Conservation (phyloP, 1,140 invertebrate genomes). For the Monomorium pharaonis region DNA sequence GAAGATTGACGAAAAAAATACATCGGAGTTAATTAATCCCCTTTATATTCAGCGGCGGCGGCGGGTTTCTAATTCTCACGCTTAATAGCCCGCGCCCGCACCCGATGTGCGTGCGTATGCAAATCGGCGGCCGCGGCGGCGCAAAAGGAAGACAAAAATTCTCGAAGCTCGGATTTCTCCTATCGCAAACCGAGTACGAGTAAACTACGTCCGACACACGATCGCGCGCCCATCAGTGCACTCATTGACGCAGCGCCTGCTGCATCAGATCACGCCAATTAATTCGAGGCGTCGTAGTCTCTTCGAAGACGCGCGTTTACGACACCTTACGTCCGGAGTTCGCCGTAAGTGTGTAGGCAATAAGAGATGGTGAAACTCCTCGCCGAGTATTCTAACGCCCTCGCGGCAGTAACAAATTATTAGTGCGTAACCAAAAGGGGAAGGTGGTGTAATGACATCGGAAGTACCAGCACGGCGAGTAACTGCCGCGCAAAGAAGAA, state of each 20-base stretch:
- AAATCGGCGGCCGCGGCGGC: constrained; percentile 51
- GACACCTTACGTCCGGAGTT: neutral
- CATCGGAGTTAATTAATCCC: constrained; percentile 71
- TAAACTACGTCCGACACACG: constrained; percentile 45
- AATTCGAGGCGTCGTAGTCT: constrained; percentile 29
- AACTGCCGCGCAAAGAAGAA: neutral
- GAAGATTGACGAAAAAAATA: constrained; percentile 56
- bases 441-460: neutral
- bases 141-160: constrained; percentile 59
- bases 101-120: constrained; percentile 59
- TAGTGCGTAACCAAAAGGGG: constrained; percentile 25
- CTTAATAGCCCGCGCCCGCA: constrained; percentile 54
- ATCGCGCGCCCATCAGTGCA: neutral
- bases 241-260: constrained; percentile 7
- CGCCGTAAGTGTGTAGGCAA: neutral
- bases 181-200: constrained; percentile 36
- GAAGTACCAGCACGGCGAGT: neutral
- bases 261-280: constrained; percentile 52
- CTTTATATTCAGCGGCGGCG: constrained; percentile 62
- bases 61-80: constrained; percentile 73
- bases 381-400: neutral
- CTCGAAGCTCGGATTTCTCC: constrained; percentile 62
- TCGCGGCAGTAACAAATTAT: constrained; percentile 25
- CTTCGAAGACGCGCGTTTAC: constrained; percentile 39
- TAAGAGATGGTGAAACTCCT: constrained; percentile 2